Evolutionary conservation across 2,797 vertebrate species (phyloP).

Genomic region (Parambassis ranga): DNA sequence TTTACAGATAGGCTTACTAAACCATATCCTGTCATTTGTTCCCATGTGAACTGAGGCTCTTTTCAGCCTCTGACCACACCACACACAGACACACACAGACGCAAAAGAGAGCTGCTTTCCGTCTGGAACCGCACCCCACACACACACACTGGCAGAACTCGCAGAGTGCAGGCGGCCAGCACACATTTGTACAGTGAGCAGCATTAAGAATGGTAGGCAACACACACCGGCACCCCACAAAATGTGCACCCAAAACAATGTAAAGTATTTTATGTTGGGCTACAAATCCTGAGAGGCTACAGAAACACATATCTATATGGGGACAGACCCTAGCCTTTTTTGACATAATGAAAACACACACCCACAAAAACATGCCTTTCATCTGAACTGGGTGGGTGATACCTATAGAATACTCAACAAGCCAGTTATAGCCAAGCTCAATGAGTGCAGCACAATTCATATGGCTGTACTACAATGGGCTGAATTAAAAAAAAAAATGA

Average conservation of each 20-base stretch:
- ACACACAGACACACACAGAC: conserved; percentile 50
- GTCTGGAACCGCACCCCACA: conserved; percentile 48
- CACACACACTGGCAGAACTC: too few species aligned
- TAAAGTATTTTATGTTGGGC: background rate
- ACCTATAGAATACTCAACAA: background rate
- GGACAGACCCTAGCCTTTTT: background rate
- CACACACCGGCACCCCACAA: background rate
- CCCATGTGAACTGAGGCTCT: conserved; percentile 53
- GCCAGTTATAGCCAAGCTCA: background rate
- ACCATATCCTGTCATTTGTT: conserved; percentile 72
- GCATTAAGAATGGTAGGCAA: background rate
- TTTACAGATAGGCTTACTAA: conserved; percentile 60
- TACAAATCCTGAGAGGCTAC: background rate
- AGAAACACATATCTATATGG: background rate
- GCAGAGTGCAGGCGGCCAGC: conserved; percentile 16
- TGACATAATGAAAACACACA: background rate
- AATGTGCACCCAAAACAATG: too few species aligned
- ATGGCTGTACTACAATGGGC: too few species aligned
- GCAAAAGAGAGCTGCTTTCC: conserved; percentile 34
- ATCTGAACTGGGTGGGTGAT: background rate
- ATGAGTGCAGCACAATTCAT: too few species aligned
- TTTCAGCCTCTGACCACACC: conserved; percentile 56
- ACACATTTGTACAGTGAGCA: conserved; percentile 8
- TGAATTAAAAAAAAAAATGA: background rate
- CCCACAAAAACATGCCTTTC: background rate